phyloP scores from a whole-genome alignment of 2,797 vertebrate genomes.

The Lacerta viridis region DNA sequence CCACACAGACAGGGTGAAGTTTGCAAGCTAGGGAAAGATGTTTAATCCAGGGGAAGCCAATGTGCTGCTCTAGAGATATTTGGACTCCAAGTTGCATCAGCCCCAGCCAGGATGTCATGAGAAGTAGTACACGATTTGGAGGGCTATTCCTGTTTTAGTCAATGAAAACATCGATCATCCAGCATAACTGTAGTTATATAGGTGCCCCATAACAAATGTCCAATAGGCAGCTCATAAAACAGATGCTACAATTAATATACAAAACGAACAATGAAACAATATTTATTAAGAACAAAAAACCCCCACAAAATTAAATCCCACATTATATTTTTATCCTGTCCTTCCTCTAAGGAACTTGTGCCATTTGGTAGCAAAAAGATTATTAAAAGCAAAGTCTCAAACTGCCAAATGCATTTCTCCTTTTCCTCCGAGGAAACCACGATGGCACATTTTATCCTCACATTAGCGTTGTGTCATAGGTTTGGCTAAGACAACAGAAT shows the following conservation, averaged over 20 bases:
- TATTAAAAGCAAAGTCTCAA: background rate
- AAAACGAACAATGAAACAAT: background rate
- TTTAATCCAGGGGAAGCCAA: background rate
- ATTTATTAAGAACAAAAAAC: background rate
- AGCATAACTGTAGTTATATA: background rate
- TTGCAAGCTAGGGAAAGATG: slow-evolving; percentile 23
- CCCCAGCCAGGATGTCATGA: background rate
- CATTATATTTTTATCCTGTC: slow-evolving; percentile 30
- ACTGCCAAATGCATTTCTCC: too few relatives aligned
- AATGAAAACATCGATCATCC: slow-evolving; percentile 38
- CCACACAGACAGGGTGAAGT: slow-evolving; percentile 32
- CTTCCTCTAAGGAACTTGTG: background rate
- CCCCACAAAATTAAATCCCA: too few relatives aligned
- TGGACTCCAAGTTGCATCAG: too few relatives aligned
- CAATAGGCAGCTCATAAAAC: background rate
- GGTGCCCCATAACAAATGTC: too few relatives aligned
- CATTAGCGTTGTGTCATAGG: background rate
- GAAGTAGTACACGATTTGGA: background rate
- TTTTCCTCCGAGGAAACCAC: too few relatives aligned
- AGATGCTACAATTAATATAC: background rate
- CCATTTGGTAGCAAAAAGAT: background rate
- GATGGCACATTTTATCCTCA: background rate
- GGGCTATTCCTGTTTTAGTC: background rate
- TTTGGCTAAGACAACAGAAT: background rate
- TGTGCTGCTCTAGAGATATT: background rate